phyloP scores from a whole-genome alignment of 2,113 vertebrate species.

The Cyanocitta stelleri region DNA sequence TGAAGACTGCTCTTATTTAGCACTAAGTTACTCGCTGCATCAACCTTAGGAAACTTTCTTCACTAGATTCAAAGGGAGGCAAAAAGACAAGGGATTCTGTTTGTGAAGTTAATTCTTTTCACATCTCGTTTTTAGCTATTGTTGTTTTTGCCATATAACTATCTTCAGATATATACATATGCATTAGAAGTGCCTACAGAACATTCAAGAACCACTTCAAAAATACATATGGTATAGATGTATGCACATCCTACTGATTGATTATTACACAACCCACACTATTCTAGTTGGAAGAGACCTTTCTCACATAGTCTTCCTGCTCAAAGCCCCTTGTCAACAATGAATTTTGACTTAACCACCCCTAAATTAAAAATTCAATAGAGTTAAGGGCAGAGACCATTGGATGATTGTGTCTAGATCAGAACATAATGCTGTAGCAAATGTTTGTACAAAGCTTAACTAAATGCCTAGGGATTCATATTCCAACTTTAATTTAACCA shows the following conservation, averaged over 20 bases:
- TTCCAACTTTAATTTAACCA: background rate
- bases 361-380: background rate
- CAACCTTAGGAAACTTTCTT: background rate
- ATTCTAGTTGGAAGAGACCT: background rate
- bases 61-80: background rate
- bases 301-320: background rate
- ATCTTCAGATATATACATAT: background rate
- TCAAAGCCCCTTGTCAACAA: background rate
- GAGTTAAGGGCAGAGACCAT: background rate
- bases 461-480: background rate
- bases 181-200: too few relatives aligned
- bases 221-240: background rate
- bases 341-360: background rate
- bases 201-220: background rate
- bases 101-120: background rate
- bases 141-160: background rate
- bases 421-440: background rate
- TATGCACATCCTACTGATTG: background rate
- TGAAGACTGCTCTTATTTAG: background rate
- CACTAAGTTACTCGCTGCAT: background rate
- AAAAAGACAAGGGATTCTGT: background rate
- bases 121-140: background rate
- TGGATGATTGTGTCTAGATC: background rate
- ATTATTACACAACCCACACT: background rate
- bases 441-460: background rate